Base-by-base conservation (phyloP, 1,140 invertebrate species). In the Rhopalosiphum maidis region DNA sequence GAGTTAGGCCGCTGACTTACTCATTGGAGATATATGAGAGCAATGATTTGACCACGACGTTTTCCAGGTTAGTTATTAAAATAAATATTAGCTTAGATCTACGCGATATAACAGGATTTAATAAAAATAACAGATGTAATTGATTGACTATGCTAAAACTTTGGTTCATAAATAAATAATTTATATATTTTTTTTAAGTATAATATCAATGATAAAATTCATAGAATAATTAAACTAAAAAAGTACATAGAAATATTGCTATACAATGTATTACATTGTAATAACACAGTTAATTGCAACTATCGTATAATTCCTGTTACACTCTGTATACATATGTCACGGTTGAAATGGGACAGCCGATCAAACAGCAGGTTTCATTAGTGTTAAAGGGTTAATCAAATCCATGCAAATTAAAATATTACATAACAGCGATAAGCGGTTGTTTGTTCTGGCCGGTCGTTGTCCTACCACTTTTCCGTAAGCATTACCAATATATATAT, bases 21-120 rank as follows among this genome's bases (percentile, higher is more conserved):
- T 48, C 91, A 30, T 21, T 93, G 18, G 82, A 85, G 77, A 51
- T 93, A 30, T 93, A 93, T 18, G 91, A 93, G 35, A 82, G 91
- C 25, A 55, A 89, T 5, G 88, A 37, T 23, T 54, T 89, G 51
- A 43, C 54, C 11, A 68, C 89, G 5, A 30, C 35, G 35, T 43
- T 18, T 60, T 8, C 25, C 54, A 41, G 54, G 88, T 90, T 5
- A 60, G 54, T 21, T 35, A 25, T 51, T 46, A 86, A 87, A 85
- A 25, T 25, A 85, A 85, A 85, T 77, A 86, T 23, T 41, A 43
- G 4, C 23, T 41, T 15, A 25, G 48, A 51, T 51, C 15, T 18
- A 18, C 11, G 21, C 48, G 48, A 51, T 51, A 51, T 51, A 18
- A 51, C 23, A 60, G 55, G 3, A 30, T 60, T 15, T 21, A 77